These are phyloP conservation scores for Physella acuta DNA, from an alignment of 1,140 invertebrate genomes.

Conservation along the genomic window DNA sequence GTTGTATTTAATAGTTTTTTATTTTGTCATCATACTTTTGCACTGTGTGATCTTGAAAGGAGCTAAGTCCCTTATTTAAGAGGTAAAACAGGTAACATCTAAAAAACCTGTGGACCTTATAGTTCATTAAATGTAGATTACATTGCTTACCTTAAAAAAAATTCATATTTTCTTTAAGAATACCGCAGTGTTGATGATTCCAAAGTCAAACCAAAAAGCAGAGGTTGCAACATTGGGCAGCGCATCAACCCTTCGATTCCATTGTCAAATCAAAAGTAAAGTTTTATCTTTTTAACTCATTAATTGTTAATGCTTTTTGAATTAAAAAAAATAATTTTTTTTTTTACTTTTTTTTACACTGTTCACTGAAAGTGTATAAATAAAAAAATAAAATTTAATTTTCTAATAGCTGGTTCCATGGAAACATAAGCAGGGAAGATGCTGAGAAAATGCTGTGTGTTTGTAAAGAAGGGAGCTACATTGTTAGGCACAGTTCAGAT, in stretches of 20 bases:
- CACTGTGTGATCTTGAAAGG: no score
- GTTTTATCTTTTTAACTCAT: not conserved
- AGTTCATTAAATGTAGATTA: no score
- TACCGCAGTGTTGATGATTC: constrained; percentile 18
- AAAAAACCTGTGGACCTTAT: no score
- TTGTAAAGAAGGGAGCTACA: constrained; percentile 53
- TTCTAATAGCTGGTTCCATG: constrained; percentile 53
- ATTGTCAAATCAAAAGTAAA: constrained; percentile 22
- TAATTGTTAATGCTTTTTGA: no score
- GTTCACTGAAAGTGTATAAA: not conserved
- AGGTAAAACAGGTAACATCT: no score
- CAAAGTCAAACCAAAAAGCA: not conserved
- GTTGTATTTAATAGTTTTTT: no score
- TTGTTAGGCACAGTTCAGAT: constrained; percentile 53
- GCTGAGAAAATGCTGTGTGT: constrained; percentile 49
- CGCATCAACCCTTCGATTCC: constrained; percentile 24
- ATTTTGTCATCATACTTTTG: no score
- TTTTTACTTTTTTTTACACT: no score
- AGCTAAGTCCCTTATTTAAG: no score
- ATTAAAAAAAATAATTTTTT: no score
- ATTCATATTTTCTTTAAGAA: constrained; percentile 6
- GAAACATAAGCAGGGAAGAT: constrained; percentile 47
- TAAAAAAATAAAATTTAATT: constrained; percentile 13
- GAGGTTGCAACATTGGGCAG: constrained; percentile 18
- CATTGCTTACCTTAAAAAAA: no score